Conservation (phyloP, 2,888 invertebrate species). For the Athalia cordata region DNA sequence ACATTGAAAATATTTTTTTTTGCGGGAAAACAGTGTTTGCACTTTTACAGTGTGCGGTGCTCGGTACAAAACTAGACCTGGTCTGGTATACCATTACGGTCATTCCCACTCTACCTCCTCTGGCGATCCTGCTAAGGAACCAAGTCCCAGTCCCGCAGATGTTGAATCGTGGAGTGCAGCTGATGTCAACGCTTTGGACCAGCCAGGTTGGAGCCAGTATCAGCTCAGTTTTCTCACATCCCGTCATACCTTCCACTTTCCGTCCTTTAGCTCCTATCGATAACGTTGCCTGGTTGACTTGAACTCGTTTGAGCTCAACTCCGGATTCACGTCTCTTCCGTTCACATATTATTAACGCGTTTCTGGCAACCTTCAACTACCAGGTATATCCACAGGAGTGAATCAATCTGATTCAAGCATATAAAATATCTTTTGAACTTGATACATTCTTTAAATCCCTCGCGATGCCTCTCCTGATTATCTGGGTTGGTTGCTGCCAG, state of each 20-base stretch:
- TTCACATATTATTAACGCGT: slow-evolving; percentile 20
- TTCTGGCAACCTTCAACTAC: slow-evolving; percentile 30
- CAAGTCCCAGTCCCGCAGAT: slow-evolving; percentile 74
- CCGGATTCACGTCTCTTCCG: slow-evolving; percentile 39
- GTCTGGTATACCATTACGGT: slow-evolving; percentile 95
- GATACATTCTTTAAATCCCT: not conserved
- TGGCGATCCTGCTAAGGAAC: slow-evolving; percentile 74
- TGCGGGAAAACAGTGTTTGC: slow-evolving; percentile 73
- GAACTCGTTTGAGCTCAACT: slow-evolving; percentile 40
- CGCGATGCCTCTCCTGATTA: not conserved
- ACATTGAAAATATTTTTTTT: slow-evolving; percentile 66
- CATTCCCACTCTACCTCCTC: slow-evolving; percentile 84
- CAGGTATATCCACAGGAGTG: not conserved
- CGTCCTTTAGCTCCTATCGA: slow-evolving; percentile 72
- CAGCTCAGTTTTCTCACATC: slow-evolving; percentile 76
- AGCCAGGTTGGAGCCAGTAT: slow-evolving; percentile 76
- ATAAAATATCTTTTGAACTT: not conserved
- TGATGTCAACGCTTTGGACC: slow-evolving; percentile 72
- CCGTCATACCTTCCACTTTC: slow-evolving; percentile 56
- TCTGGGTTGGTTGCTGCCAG: slow-evolving; percentile 20
- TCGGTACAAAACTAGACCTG: slow-evolving; percentile 96
- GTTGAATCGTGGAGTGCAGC: slow-evolving; percentile 73
- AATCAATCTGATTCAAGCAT: not conserved
- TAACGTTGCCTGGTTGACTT: slow-evolving; percentile 39
- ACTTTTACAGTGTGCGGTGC: slow-evolving; percentile 91